Percentiles rank a stretch among this genome's conserved stretches.
Evolutionary conservation across 1,140 invertebrate genomes (phyloP).

Genomic region (Hylaeus volcanicus): DNA sequence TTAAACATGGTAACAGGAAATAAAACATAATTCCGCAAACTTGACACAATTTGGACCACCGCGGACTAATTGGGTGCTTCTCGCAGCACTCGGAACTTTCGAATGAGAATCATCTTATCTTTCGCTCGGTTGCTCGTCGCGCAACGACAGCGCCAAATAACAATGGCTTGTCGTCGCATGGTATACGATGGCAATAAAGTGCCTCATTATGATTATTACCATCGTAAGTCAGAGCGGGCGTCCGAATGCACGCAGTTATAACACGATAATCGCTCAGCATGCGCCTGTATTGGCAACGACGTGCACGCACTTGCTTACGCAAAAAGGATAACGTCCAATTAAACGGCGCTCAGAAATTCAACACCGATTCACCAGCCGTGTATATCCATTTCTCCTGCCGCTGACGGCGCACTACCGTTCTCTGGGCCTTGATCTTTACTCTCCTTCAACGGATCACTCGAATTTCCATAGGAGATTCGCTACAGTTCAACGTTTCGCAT

Average conservation of each 20-base stretch:
- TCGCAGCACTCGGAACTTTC: conserved; percentile 14
- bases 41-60: not conserved
- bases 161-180: conserved; percentile 28
- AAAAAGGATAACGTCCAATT: conserved; percentile 44
- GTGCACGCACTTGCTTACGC: conserved; percentile 47
- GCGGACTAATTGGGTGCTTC: conserved; percentile 3
- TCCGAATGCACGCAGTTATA: conserved; percentile 30
- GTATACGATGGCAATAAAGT: conserved; percentile 54
- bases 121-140: conserved; percentile 1
- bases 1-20: not conserved
- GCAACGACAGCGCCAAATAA: conserved; percentile 29
- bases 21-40: not conserved
- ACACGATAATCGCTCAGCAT: conserved; percentile 52
- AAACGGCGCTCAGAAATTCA: conserved; percentile 46
- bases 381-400: conserved; percentile 33
- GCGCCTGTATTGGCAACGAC: conserved; percentile 45
- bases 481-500: not conserved
- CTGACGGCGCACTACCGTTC: conserved; percentile 16
- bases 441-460: not conserved
- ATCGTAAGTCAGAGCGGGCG: conserved; percentile 51
- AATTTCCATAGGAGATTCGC: not conserved
- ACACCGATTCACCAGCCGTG: conserved; percentile 29
- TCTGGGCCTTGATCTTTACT: conserved; percentile 6
- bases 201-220: conserved; percentile 59
- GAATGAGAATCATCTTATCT: conserved; percentile 48